These are phyloP conservation scores for Scaptodrosophila lebanonensis DNA, from an alignment of 1,140 invertebrate genomes.

Conservation along the genomic window DNA sequence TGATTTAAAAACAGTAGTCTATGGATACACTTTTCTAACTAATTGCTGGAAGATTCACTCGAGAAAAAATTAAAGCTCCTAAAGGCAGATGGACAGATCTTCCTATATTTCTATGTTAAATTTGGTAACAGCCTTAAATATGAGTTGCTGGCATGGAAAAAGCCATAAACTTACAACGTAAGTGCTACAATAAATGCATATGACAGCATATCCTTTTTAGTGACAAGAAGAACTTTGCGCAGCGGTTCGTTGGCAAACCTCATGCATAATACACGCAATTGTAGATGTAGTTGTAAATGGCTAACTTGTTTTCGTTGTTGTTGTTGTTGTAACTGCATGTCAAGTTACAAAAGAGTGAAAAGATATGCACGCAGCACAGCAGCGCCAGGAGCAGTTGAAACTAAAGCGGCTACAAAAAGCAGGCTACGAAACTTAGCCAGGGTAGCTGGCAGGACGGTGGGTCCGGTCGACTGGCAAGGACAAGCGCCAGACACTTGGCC, in stretches of 20 bases:
- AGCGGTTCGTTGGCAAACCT: conserved; percentile 14
- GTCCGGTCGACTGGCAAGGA: not conserved
- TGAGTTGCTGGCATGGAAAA: conserved; percentile 15
- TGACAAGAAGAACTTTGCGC: conserved; percentile 55
- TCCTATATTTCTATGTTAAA: too few relatives aligned
- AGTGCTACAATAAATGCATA: conserved; percentile 53
- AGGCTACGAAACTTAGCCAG: conserved; percentile 53
- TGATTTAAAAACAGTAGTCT: too few relatives aligned
- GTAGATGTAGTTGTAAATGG: too few relatives aligned
- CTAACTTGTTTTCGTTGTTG: conserved; percentile 13
- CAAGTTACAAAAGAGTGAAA: conserved; percentile 16
- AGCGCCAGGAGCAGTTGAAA: conserved; percentile 33
- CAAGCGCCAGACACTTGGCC: conserved; percentile 48
- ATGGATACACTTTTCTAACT: too few relatives aligned
- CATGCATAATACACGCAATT: conserved; percentile 31
- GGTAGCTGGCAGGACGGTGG: not conserved
- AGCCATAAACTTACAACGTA: conserved; percentile 31
- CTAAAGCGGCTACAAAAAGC: conserved; percentile 30
- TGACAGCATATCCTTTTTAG: conserved; percentile 62
- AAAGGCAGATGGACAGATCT: too few relatives aligned
- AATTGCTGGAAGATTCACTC: too few relatives aligned
- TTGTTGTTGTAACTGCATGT: conserved; percentile 44
- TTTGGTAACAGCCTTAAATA: too few relatives aligned
- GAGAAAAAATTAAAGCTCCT: too few relatives aligned
- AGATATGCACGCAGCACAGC: not conserved